Percentiles rank a stretch among this genome's conserved stretches.
Evolutionary conservation across 2,888 invertebrate genomes (phyloP).

Genomic region (Patella caerulea): DNA sequence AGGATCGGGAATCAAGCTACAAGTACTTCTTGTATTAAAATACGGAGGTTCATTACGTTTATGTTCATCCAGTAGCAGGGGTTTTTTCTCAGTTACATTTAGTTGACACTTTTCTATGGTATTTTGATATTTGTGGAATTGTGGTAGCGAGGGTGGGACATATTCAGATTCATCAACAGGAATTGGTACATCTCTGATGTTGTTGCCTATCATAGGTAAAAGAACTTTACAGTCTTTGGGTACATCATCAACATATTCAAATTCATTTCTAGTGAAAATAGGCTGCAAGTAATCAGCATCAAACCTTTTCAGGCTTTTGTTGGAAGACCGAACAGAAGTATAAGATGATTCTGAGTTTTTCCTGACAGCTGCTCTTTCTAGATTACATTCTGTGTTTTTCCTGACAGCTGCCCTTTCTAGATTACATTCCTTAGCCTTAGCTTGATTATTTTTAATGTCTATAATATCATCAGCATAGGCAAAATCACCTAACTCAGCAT

Average conservation of each 20-base stretch:
- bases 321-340: conserved; percentile 4
- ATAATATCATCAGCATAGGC: conserved; percentile 18
- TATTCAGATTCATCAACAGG: conserved; percentile 9
- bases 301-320: not conserved
- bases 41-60: not conserved
- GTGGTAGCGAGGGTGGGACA: not conserved
- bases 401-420: conserved; percentile 1
- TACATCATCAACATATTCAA: not conserved
- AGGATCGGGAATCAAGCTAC: not conserved
- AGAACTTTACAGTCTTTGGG: not conserved
- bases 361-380: not conserved
- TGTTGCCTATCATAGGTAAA: not conserved
- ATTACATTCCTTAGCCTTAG: conserved; percentile 11
- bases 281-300: conserved; percentile 6
- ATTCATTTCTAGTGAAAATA: not conserved
- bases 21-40: not conserved
- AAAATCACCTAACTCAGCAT: conserved; percentile 32
- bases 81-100: not conserved
- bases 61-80: not conserved
- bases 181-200: conserved; percentile 1
- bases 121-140: not conserved
- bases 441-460: not conserved
- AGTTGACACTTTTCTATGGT: not conserved
- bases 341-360: conserved; percentile 17
- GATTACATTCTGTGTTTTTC: conserved; percentile 14